Evolutionary conservation across 1,140 invertebrate species (phyloP), one percentile per base, ranked within the genome.

Genomic region (Calycopis cecrops): DNA sequence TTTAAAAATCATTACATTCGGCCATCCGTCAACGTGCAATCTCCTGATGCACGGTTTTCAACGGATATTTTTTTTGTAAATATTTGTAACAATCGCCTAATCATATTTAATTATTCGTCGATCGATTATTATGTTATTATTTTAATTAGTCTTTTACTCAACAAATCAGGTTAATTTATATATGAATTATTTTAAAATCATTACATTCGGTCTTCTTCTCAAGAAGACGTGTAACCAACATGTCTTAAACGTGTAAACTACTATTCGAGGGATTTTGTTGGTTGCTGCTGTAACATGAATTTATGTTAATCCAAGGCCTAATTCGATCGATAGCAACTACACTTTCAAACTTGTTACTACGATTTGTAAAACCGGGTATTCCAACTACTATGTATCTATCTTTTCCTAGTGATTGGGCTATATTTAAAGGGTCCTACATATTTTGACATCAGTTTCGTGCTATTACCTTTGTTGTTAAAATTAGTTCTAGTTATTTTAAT

Each of bases 381-480:
- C 61, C 52, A 6, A 51, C 17, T 34, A 69, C 50, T 56, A 38
- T 52, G 50, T 65, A 69, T 4, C 57, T 11, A 49, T 69, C 63
- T 35, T 71, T 68, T 16, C 61, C 65, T 50, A 71, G 52, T 10
- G 14, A 47, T 54, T 66, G 11, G 7, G 28, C 16, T 16, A 71
- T 48, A n/a, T 51, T 54, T 71, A 47, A 56, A 67, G 2, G 65
- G 68, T 9, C 62, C 68, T 6, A 71, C 35, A 52, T 63, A 71
- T 56, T 67, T 67, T 9, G 68, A 57, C 16, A 67, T 12, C 3
- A 70, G 58, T 28, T 70, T 67, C 18, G 47, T 63, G 50, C 65
- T 68, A 12, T 65, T 62, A 1, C 58, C 56, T 1, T 67, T 35
- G 53, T 71, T 67, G 53, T 52, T 9, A 37, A 40, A 67, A 53